Evolutionary conservation across 2,113 vertebrate species (phyloP), one percentile per base, ranked within the genome.

Genomic region (Chitala chitala): DNA sequence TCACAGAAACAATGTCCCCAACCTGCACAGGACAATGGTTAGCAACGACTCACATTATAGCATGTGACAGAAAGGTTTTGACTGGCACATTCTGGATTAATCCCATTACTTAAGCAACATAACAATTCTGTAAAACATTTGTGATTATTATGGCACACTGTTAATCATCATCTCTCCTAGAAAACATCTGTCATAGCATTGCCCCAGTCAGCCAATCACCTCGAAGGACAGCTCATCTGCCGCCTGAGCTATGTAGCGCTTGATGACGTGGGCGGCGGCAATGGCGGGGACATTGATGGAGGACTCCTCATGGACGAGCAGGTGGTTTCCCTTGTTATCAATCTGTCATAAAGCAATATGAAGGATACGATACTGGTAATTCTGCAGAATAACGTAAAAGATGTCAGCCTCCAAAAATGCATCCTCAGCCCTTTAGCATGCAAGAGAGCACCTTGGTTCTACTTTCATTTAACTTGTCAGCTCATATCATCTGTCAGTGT

Each of bases 201-300:
- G 5, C 7, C 17, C 26, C 5, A 22, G 22, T 8, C 3, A 8
- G 66, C 1, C 22, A 0, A 50, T 89, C 87, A 98, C 97, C 94
- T 99, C 96, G 26, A 99, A 96, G 36, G 96, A 99, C 73, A 99
- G 84, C 26, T 99, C 96, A 0, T 99, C 97, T 1, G 95, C 92
- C 1, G 96, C 97, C 76, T 98, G 96, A 40, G 95, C 97, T 1
- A 92, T 96, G 31, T 99, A 98, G 75, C 96, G 93, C 84, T 98
- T 99, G 79, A 99, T 98, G 69, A 99, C 97, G 0, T 99, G 97
- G 76, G 96, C 96, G 61, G 97, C 97, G 59, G 96, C 97, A 0
- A 99, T 98, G 13, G 97, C 97, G 3, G 97, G 97, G 40, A 98
- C 95, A 0, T 99, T 99, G 83, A 99, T 98, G 78, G 95, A 99